Base-by-base conservation (phyloP, 2,797 vertebrate species). In the Alosa sapidissima region DNA sequence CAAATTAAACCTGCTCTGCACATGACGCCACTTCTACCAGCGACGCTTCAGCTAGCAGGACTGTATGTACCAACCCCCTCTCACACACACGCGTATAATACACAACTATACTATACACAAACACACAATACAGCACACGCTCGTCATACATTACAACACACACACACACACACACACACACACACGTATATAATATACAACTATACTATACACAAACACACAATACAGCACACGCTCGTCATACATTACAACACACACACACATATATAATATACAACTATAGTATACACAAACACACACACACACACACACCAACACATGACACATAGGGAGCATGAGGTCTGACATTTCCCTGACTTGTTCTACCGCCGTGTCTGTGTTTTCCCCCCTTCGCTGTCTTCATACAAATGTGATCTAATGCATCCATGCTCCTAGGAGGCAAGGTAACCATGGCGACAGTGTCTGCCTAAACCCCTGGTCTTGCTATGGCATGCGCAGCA, bases 361-460 rank as follows among this genome's bases (percentile, higher is more conserved):
- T 33, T 75, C 33, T 41, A 75, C 33, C 41, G 65, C 13, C 41
- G 2, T 75, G 68, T 41, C 0, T 60, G 58, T 60, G 58, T 65
- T 28, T 28, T 2, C 24, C 60, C 24, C 58, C 13, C 2, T 5
- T 9, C 33, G 5, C 9, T 45, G 36, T 87, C 84, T 81, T 89
- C 88, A 90, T 60, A 92, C 86, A 86, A 88, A 90, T 86, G 87
- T 86, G 86, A 91, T 89, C 89, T 88, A 88, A 90, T 89, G 33
- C 33, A 16, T 41, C 33, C 68, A 16, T 11, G 14, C 68, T 33
- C 65, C 68, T 33, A 41, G 33, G 68, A 75, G 68, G 33, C 33
- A 3, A 1, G 14, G 68, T 75, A 41, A 19, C 68, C 33, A 75
- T 75, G 68, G 68, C 14, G 6, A 75, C 68, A 1, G 13, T 6